Conservation (phyloP, 2,888 invertebrate species). For the Meiosimyza decipiens region DNA sequence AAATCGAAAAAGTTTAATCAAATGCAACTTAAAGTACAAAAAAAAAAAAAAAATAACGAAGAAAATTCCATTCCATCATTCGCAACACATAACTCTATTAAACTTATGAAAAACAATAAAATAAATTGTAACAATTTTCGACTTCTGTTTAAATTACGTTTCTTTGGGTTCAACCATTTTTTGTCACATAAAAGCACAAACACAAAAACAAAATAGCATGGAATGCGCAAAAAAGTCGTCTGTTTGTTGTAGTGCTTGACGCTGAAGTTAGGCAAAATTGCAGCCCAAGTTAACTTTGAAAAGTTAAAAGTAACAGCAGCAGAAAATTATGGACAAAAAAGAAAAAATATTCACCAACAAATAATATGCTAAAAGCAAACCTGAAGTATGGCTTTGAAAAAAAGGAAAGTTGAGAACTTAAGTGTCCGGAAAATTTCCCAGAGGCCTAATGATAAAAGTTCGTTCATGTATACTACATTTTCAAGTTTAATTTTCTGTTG, state of each 20-base stretch:
- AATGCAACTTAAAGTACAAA: neutral
- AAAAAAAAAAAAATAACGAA: too few species aligned
- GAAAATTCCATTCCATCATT: neutral
- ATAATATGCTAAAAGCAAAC: neutral
- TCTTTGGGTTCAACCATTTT: neutral
- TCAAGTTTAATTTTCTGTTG: slow-evolving; percentile 24
- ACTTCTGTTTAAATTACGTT: slow-evolving; percentile 16
- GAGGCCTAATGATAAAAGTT: slow-evolving; percentile 64
- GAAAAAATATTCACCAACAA: slow-evolving; percentile 16
- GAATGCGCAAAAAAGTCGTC: too few species aligned
- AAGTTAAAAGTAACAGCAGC: slow-evolving; percentile 33
- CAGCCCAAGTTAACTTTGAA: neutral
- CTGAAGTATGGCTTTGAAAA: slow-evolving; percentile 27
- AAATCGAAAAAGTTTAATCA: slow-evolving; percentile 25
- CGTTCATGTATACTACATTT: slow-evolving; percentile 43
- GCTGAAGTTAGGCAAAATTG: slow-evolving; percentile 23
- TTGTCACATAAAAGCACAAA: neutral
- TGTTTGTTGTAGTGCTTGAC: neutral
- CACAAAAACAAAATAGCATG: too few species aligned
- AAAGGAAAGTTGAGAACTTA: slow-evolving; percentile 54
- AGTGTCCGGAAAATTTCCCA: slow-evolving; percentile 65
- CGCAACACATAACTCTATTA: slow-evolving; percentile 1
- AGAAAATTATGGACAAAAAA: slow-evolving; percentile 25
- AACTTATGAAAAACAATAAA: slow-evolving; percentile 50
- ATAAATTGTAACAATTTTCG: slow-evolving; percentile 59